Percentiles rank a stretch among this genome's conserved stretches.
Evolutionary conservation across 2,113 vertebrate genomes (phyloP).

Genomic region (Apaloderma vittatum): DNA sequence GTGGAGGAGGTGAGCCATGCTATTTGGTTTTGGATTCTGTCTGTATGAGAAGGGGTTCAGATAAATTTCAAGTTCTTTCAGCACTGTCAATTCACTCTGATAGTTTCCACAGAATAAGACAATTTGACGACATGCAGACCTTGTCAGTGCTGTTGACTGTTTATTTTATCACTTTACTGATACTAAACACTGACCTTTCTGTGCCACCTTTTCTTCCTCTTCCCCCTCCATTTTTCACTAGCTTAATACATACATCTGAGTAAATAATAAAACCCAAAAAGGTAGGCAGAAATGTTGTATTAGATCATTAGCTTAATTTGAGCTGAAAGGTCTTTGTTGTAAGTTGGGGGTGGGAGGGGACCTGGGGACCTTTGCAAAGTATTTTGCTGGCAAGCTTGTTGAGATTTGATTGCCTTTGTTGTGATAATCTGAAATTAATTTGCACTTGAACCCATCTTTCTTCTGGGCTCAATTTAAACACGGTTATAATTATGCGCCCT

Average conservation of each 20-base stretch:
- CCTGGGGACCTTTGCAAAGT: slow-evolving; percentile 88
- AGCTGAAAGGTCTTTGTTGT: slow-evolving; percentile 90
- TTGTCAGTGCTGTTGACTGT: slow-evolving; percentile 66
- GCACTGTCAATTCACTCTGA: slow-evolving; percentile 60
- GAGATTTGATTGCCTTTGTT: slow-evolving; percentile 96
- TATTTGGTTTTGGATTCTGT: slow-evolving; percentile 73
- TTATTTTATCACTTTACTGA: slow-evolving; percentile 80
- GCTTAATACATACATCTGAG: slow-evolving; percentile 68
- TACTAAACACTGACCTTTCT: slow-evolving; percentile 77
- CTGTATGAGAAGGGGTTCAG: slow-evolving; percentile 60
- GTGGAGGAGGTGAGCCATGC: slow-evolving; percentile 76
- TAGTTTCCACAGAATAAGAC: slow-evolving; percentile 70
- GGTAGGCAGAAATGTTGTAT: slow-evolving; percentile 81
- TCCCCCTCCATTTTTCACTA: slow-evolving; percentile 12
- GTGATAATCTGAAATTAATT: slow-evolving; percentile 99
- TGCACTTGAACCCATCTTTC: slow-evolving; percentile 99
- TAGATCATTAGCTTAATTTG: slow-evolving; percentile 91
- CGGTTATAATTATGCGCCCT: slow-evolving; percentile 91
- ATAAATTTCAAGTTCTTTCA: slow-evolving; percentile 73
- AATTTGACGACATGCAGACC: slow-evolving; percentile 72
- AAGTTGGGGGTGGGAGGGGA: slow-evolving; percentile 81
- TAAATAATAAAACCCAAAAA: slow-evolving; percentile 76
- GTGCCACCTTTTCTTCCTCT: slow-evolving; percentile 60
- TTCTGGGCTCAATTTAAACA: slow-evolving; percentile 97
- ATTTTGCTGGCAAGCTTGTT: slow-evolving; percentile 90